These are phyloP conservation scores for Psettodes erumei DNA, from an alignment of 2,113 vertebrate species.

Conservation along the genomic window DNA sequence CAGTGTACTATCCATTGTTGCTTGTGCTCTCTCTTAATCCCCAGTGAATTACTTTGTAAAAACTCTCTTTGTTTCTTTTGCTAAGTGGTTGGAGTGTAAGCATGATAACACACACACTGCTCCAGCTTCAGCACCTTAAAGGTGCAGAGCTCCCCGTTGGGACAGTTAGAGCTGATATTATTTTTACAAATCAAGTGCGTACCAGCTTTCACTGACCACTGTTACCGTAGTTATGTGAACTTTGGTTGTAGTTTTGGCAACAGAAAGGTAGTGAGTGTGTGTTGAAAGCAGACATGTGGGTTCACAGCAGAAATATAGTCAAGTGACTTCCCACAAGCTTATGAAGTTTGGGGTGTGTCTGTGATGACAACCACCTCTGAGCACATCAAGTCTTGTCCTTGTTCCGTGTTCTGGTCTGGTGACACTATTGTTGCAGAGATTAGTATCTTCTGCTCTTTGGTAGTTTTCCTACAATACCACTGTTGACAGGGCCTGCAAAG, in stretches of 20 bases:
- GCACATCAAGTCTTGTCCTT: slow-evolving; percentile 17
- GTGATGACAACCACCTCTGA: background rate
- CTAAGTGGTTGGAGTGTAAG: too few species aligned
- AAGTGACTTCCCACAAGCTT: background rate
- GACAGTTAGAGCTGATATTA: too few species aligned
- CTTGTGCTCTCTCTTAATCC: too few species aligned
- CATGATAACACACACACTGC: too few species aligned
- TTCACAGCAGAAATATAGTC: background rate
- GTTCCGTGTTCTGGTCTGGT: slow-evolving; percentile 3
- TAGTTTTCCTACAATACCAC: background rate
- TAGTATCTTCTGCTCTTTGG: background rate
- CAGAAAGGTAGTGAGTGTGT: background rate
- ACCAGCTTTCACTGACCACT: too few species aligned
- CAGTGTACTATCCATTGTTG: too few species aligned
- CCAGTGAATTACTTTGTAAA: too few species aligned
- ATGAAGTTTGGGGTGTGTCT: background rate
- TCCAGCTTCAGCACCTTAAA: too few species aligned
- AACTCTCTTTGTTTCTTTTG: too few species aligned
- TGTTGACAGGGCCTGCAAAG: background rate
- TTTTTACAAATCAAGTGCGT: too few species aligned
- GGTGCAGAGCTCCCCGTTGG: too few species aligned
- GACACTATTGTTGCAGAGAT: slow-evolving; percentile 11
- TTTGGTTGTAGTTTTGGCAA: background rate
- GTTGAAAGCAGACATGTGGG: background rate
- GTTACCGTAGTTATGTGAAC: background rate